Evolutionary conservation across 2,113 vertebrate species (phyloP).

Genomic region (Tyto alba): DNA sequence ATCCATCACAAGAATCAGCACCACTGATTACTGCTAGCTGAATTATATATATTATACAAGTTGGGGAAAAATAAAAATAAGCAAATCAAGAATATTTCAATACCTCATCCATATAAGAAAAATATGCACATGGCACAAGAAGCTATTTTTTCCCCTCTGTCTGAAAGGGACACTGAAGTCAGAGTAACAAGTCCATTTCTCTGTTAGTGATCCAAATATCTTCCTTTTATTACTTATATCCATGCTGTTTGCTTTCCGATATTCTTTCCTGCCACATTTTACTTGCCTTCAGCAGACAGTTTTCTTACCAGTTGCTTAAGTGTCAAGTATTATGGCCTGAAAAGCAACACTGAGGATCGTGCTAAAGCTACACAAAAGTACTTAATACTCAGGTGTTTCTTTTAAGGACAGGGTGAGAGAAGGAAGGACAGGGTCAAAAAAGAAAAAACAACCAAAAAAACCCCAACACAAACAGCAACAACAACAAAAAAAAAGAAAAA

Average conservation of each 20-base stretch:
- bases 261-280: neutral
- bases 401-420: neutral
- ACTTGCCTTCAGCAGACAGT: neutral
- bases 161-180: neutral
- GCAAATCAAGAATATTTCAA: neutral
- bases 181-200: neutral
- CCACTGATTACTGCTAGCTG: neutral
- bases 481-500: too few relatives aligned
- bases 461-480: too few relatives aligned
- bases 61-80: neutral
- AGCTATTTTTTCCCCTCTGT: neutral
- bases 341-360: neutral
- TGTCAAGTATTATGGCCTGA: neutral
- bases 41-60: neutral
- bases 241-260: neutral
- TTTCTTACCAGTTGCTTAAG: neutral
- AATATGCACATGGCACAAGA: neutral
- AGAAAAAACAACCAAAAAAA: neutral
- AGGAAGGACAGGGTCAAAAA: neutral
- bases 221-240: neutral
- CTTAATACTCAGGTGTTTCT: neutral
- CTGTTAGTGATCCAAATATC: neutral
- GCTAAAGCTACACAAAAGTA: neutral
- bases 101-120: neutral
- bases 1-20: neutral